phyloP scores from a whole-genome alignment of 2,113 vertebrate genomes.

The Peromyscus californicus region DNA sequence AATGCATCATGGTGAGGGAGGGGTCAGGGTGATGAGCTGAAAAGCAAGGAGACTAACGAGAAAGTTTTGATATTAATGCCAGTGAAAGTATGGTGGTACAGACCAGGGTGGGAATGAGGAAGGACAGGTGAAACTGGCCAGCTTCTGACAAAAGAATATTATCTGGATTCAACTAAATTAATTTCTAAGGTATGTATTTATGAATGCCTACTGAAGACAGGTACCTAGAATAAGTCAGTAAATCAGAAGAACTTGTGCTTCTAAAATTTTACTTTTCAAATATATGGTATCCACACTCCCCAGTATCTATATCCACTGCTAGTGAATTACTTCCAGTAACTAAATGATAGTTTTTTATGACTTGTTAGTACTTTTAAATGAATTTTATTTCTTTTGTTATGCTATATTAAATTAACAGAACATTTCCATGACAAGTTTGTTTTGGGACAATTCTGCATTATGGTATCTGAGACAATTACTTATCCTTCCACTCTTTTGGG shows the following conservation, averaged over 20 bases:
- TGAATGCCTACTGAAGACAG: background rate
- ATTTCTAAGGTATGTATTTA: background rate
- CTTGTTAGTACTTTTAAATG: conserved; percentile 61
- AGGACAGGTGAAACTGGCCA: background rate
- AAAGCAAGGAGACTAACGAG: background rate
- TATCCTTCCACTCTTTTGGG: conserved; percentile 91
- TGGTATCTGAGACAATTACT: conserved; percentile 74
- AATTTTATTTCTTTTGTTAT: conserved; percentile 87
- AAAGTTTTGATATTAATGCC: background rate
- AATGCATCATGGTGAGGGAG: background rate
- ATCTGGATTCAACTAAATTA: background rate
- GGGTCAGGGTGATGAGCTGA: background rate
- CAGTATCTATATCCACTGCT: background rate
- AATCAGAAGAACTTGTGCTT: background rate
- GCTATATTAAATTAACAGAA: conserved; percentile 72
- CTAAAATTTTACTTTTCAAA: conserved; percentile 46
- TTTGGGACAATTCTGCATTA: conserved; percentile 65
- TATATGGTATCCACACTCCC: background rate
- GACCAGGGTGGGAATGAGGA: background rate
- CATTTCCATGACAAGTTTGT: conserved; percentile 25
- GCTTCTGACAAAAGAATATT: background rate
- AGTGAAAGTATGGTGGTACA: background rate
- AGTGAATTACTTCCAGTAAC: background rate
- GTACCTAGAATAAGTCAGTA: background rate
- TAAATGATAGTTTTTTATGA: background rate